These are phyloP conservation scores for Eubasilissa regina DNA, from an alignment of 1,140 invertebrate genomes.

Conservation along the genomic window DNA sequence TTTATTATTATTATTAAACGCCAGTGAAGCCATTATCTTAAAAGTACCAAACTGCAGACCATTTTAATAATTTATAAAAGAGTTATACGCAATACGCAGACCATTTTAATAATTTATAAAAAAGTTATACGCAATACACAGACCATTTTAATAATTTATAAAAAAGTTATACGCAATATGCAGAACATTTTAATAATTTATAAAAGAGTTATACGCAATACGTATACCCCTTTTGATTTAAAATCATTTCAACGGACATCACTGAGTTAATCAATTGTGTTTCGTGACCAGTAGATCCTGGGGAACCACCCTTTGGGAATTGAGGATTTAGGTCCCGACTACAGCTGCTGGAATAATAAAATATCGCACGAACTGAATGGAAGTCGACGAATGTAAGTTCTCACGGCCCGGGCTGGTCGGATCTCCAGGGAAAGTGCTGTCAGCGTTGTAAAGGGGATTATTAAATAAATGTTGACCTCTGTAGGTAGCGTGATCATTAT, in stretches of 20 bases:
- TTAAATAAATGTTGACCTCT: not conserved
- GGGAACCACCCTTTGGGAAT: not conserved
- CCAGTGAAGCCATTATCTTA: too few relatives aligned
- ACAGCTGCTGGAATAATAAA: slow-evolving; percentile 10
- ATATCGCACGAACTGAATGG: slow-evolving; percentile 16
- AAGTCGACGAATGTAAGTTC: not conserved
- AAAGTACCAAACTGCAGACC: too few relatives aligned
- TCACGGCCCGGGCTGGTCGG: not conserved
- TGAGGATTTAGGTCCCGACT: not conserved
- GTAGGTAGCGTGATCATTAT: too few relatives aligned
- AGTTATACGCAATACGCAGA: too few relatives aligned
- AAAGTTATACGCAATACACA: too few relatives aligned
- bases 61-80: too few relatives aligned
- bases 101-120: too few relatives aligned
- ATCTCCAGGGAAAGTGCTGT: slow-evolving; percentile 7
- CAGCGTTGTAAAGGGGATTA: not conserved
- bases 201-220: too few relatives aligned
- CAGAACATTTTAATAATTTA: too few relatives aligned
- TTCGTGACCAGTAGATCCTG: slow-evolving; percentile 12
- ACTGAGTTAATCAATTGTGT: slow-evolving; percentile 27
- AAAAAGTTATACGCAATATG: too few relatives aligned
- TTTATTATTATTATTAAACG: too few relatives aligned
- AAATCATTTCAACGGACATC: not conserved
- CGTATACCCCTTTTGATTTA: not conserved
- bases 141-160: too few relatives aligned